phyloP scores from a whole-genome alignment of 2,113 vertebrate species.

The Upupa epops region DNA sequence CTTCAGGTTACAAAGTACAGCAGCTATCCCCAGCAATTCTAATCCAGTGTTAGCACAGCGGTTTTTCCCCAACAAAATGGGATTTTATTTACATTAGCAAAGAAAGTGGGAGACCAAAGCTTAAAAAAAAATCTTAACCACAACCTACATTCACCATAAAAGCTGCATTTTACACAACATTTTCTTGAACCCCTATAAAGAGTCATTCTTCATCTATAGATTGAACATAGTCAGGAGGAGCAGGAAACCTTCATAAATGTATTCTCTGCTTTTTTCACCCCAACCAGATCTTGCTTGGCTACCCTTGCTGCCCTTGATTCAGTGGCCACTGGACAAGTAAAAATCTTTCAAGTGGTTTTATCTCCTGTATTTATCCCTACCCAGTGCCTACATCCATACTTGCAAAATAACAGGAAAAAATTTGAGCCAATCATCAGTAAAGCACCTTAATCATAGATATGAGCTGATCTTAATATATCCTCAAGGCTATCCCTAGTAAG shows the following conservation, averaged over 20 bases:
- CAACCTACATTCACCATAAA: constrained; percentile 76
- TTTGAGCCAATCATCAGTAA: not conserved
- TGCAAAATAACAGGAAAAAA: not conserved
- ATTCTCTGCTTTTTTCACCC: not conserved
- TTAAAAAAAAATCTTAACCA: constrained; percentile 69
- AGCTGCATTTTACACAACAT: constrained; percentile 84
- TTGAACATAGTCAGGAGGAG: not conserved
- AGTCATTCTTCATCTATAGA: not conserved
- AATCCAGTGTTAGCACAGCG: constrained; percentile 80
- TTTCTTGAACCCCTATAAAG: constrained; percentile 73
- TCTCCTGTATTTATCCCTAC: not conserved
- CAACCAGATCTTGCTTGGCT: not conserved
- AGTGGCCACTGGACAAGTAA: not conserved
- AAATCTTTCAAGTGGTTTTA: not conserved
- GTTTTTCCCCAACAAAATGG: constrained; percentile 71
- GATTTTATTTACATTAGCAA: constrained; percentile 77
- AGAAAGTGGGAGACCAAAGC: constrained; percentile 73
- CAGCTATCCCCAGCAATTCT: constrained; percentile 82
- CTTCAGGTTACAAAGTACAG: constrained; percentile 88
- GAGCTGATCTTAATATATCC: not conserved
- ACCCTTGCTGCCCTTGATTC: not conserved
- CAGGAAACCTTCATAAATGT: constrained; percentile 23
- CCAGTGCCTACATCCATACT: not conserved
- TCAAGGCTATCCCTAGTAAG: not conserved
- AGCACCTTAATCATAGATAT: not conserved